A percentile compares a stretch with the other conserved stretches of the same genome.
Evolutionary conservation across 2,797 vertebrate genomes (phyloP).

Genomic region (Phrynocephalus guinanensis): DNA sequence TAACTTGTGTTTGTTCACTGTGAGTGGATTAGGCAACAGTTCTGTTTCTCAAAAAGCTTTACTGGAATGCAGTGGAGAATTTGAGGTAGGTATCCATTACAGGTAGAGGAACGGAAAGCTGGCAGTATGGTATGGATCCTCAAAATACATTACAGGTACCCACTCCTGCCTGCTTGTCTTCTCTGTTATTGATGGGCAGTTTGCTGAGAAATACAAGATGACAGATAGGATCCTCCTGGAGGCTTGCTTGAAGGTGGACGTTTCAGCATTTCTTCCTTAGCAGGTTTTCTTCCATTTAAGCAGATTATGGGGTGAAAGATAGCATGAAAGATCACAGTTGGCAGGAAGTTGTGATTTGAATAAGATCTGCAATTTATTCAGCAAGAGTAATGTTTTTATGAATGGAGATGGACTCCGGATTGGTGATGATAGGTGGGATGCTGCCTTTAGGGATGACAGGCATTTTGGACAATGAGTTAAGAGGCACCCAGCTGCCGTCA

Average conservation of each 20-base stretch:
- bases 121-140: not conserved
- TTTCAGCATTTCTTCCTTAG: conserved; percentile 53
- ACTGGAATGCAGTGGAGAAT: not conserved
- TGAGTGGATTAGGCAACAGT: not conserved
- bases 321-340: conserved; percentile 64
- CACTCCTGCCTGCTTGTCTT: not conserved
- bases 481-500: conserved; percentile 65
- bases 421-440: conserved; percentile 73
- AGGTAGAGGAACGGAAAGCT: conserved; percentile 10
- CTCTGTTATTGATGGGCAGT: not conserved
- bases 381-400: conserved; percentile 73
- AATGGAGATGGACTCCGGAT: conserved; percentile 53
- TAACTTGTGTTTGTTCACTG: not conserved
- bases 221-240: not conserved
- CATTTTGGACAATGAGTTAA: conserved; percentile 63
- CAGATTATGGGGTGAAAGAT: conserved; percentile 70
- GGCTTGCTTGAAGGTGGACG: conserved; percentile 28
- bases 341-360: conserved; percentile 75
- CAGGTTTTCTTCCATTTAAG: conserved; percentile 71
- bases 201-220: conserved; percentile 36
- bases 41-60: conserved; percentile 21
- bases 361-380: conserved; percentile 73
- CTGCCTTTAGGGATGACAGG: conserved; percentile 70
- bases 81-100: not conserved
- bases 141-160: not conserved